These are phyloP conservation scores for Prosopocoilus inquinatus DNA, from an alignment of 2,888 invertebrate genomes.

Conservation along the genomic window DNA sequence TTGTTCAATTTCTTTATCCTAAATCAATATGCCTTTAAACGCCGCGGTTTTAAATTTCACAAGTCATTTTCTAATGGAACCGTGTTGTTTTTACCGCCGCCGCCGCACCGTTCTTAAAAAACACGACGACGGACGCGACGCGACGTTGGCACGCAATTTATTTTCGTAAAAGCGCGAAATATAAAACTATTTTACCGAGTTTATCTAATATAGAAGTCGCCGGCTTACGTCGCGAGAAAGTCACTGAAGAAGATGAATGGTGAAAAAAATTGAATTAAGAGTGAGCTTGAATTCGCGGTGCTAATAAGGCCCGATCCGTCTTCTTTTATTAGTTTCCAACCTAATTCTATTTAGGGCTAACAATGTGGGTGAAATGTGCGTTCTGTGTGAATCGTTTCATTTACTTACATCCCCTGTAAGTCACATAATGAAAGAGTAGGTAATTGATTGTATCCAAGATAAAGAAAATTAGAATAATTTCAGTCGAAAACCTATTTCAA, in stretches of 20 bases:
- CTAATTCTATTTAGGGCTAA: constrained; percentile 13
- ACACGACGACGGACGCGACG: background rate
- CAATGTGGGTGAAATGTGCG: background rate
- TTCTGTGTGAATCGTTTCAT: too few relatives aligned
- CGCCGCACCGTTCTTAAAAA: background rate
- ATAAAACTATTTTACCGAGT: background rate
- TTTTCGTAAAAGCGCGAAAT: background rate
- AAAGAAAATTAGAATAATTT: too few relatives aligned
- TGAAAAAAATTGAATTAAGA: constrained; percentile 38
- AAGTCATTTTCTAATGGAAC: constrained; percentile 32
- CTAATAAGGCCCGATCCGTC: constrained; percentile 46
- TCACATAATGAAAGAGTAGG: too few relatives aligned
- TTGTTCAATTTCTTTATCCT: constrained; percentile 19
- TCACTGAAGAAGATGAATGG: constrained; percentile 44
- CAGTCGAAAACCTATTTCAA: too few relatives aligned
- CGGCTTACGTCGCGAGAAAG: constrained; percentile 15
- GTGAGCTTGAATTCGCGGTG: constrained; percentile 40
- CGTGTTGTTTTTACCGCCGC: constrained; percentile 17
- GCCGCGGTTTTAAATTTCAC: constrained; percentile 36
- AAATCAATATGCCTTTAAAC: constrained; percentile 33
- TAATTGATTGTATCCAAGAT: too few relatives aligned
- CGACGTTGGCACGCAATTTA: background rate
- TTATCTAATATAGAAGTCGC: constrained; percentile 1
- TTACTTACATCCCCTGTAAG: too few relatives aligned
- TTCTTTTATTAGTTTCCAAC: constrained; percentile 43